Conservation (phyloP, 2,888 invertebrate genomes). For the Hartigia nigra region DNA sequence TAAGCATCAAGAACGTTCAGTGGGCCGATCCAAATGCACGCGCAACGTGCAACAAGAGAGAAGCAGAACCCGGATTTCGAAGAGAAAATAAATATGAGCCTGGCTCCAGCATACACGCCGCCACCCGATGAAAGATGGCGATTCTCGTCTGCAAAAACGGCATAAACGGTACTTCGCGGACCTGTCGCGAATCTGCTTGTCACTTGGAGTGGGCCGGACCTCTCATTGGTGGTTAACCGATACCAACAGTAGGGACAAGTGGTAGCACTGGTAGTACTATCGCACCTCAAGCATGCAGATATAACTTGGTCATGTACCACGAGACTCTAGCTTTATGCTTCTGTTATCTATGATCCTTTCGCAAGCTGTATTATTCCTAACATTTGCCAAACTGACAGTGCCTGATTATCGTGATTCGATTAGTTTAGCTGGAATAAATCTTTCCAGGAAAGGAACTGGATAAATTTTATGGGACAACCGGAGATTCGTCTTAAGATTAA, state of each 20-base stretch:
- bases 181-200: constrained; percentile 32
- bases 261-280: not conserved
- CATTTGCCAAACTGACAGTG: not conserved
- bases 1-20: constrained; percentile 4
- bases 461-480: not conserved
- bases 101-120: not conserved
- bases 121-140: constrained; percentile 8
- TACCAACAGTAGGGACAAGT: constrained; percentile 20
- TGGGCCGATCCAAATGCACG: constrained; percentile 9
- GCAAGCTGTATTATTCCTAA: not conserved
- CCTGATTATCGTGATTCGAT: not conserved
- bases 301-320: not conserved
- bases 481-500: not conserved
- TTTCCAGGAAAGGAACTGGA: not conserved
- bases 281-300: not conserved
- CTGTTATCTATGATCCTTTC: not conserved
- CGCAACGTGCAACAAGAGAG: not conserved
- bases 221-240: constrained; percentile 28
- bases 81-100: constrained; percentile 5
- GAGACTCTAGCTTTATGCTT: not conserved
- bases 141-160: constrained; percentile 9
- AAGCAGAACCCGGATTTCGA: constrained; percentile 8
- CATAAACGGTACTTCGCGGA: constrained; percentile 31
- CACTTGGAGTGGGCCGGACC: constrained; percentile 29
- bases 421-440: not conserved